Percentiles rank a stretch among this genome's conserved stretches.
phyloP scores from a whole-genome alignment of 2,888 invertebrate species.

The Cosmopolites sordidus region DNA sequence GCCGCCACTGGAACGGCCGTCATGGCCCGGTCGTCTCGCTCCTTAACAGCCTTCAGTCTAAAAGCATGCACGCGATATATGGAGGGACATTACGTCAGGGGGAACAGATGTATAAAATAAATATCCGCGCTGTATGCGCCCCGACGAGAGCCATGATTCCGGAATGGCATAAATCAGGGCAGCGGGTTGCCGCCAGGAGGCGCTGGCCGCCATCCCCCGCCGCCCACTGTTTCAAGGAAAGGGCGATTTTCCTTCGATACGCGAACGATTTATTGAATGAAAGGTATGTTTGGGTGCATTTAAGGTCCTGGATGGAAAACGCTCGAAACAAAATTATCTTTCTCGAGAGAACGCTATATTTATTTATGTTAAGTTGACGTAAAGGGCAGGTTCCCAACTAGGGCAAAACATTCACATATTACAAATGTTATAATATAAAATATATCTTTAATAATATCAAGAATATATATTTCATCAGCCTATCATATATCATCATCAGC shows the following conservation, averaged over 20 bases:
- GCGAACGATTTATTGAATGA: conserved; percentile 24
- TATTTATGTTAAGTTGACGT: no score
- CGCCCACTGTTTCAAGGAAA: conserved; percentile 22
- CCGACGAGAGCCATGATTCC: conserved; percentile 55
- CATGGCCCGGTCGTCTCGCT: conserved; percentile 28
- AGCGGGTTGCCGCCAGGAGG: conserved; percentile 36
- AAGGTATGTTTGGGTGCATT: not conserved
- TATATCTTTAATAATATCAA: no score
- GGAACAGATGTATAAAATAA: conserved; percentile 59
- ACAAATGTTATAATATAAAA: no score
- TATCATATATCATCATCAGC: no score
- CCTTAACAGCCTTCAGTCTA: conserved; percentile 41
- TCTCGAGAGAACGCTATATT: no score
- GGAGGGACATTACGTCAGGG: conserved; percentile 64
- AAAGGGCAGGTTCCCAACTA: no score
- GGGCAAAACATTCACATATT: no score
- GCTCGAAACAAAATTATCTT: no score
- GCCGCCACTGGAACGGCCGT: conserved; percentile 12
- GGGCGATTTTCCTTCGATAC: conserved; percentile 25
- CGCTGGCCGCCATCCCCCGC: conserved; percentile 13
- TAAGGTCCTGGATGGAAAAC: not conserved
- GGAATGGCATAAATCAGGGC: conserved; percentile 61
- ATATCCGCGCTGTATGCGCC: conserved; percentile 53
- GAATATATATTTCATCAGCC: no score
- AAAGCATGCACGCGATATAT: conserved; percentile 61